A percentile compares a stretch with the other conserved stretches of the same genome.
phyloP scores from a whole-genome alignment of 2,797 vertebrate genomes.

The Pseudopleuronectes americanus region DNA sequence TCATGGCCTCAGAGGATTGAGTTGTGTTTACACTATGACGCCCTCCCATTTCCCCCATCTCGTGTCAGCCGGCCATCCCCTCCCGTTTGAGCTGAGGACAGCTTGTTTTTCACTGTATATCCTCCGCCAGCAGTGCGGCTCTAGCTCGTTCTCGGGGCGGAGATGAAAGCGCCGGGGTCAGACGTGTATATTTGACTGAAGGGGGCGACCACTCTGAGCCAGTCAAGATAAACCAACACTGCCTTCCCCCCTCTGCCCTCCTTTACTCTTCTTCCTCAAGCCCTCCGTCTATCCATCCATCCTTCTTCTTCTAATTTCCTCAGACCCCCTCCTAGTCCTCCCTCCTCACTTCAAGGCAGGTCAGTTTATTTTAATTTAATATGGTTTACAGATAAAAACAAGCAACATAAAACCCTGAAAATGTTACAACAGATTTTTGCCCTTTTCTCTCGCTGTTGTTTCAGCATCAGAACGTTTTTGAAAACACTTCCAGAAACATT shows the following conservation, averaged over 20 bases:
- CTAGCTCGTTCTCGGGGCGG: slow-evolving; percentile 28
- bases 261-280: neutral
- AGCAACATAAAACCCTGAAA: neutral
- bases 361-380: slow-evolving; percentile 20
- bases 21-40: slow-evolving; percentile 68
- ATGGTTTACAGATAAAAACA: slow-evolving; percentile 7
- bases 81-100: slow-evolving; percentile 46
- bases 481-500: neutral
- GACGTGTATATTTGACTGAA: slow-evolving; percentile 65
- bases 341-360: neutral
- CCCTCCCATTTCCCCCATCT: slow-evolving; percentile 55
- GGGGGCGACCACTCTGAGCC: slow-evolving; percentile 66
- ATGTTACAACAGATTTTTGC: neutral
- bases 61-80: slow-evolving; percentile 42
- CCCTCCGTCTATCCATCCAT: slow-evolving; percentile 1
- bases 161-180: slow-evolving; percentile 70
- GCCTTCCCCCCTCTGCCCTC: slow-evolving; percentile 30
- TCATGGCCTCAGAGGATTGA: slow-evolving; percentile 58
- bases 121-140: slow-evolving; percentile 44
- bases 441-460: neutral
- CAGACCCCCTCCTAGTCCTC: neutral
- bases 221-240: slow-evolving; percentile 71
- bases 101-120: slow-evolving; percentile 63
- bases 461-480: too few species aligned
- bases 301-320: slow-evolving; percentile 4